Evolutionary conservation across 2,113 vertebrate species (phyloP).

Genomic region (Phaethornis superciliosus): DNA sequence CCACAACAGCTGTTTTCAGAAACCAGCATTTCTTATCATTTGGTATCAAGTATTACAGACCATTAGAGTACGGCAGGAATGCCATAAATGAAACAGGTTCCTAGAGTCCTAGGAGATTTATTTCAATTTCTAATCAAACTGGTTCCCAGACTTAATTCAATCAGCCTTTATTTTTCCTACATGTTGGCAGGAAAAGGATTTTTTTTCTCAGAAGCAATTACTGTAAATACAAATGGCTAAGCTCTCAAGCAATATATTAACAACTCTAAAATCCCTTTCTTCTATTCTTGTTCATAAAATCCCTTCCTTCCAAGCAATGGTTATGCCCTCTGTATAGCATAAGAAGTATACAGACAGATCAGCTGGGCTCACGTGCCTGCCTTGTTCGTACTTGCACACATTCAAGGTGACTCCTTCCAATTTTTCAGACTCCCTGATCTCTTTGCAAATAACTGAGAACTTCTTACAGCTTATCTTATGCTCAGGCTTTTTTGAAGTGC

Average conservation of each 20-base stretch:
- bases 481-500: background rate
- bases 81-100: slow-evolving; percentile 46
- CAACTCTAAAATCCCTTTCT: slow-evolving; percentile 59
- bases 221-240: slow-evolving; percentile 64
- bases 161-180: slow-evolving; percentile 57
- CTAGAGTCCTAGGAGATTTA: slow-evolving; percentile 56
- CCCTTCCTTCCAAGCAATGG: slow-evolving; percentile 1
- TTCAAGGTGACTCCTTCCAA: background rate
- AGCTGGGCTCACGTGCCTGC: background rate
- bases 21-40: slow-evolving; percentile 44
- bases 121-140: slow-evolving; percentile 74
- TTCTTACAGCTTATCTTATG: background rate
- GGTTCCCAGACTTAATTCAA: slow-evolving; percentile 66
- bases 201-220: slow-evolving; percentile 52
- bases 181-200: slow-evolving; percentile 39
- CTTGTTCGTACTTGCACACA: background rate
- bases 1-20: slow-evolving; percentile 65
- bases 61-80: slow-evolving; percentile 59
- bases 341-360: background rate
- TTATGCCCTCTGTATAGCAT: slow-evolving; percentile 11
- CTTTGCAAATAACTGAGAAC: background rate
- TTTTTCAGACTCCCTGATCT: background rate
- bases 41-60: slow-evolving; percentile 32
- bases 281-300: slow-evolving; percentile 46
- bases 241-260: slow-evolving; percentile 60